Evolutionary conservation across 2,797 vertebrate species (phyloP).

Genomic region (Sebastolobus alascanus): DNA sequence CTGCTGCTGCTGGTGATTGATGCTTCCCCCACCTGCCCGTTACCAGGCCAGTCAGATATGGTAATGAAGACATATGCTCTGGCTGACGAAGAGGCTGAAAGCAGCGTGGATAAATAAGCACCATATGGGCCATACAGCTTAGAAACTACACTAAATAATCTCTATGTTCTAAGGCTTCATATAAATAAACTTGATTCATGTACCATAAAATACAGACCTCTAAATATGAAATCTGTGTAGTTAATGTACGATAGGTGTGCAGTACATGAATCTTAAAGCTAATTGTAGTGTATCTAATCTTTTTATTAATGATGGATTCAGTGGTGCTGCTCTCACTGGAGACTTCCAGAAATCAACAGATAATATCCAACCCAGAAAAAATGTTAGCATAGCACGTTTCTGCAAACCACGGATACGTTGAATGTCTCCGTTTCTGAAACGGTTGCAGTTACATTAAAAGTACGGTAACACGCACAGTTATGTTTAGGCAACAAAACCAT

Average conservation of each 20-base stretch:
- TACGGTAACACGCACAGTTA: fast-evolving
- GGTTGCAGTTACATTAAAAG: too few species aligned
- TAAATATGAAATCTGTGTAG: neutral
- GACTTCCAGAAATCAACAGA: neutral
- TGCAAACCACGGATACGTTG: too few species aligned
- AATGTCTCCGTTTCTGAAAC: too few species aligned
- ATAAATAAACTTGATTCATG: neutral
- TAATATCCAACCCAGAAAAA: neutral
- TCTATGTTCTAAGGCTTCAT: neutral
- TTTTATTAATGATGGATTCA: neutral
- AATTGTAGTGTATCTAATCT: neutral
- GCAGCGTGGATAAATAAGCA: constrained; percentile 1
- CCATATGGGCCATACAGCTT: neutral
- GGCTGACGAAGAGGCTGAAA: constrained; percentile 39
- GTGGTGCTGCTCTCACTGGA: neutral
- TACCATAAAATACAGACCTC: neutral
- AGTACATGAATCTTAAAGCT: neutral
- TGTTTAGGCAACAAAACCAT: too few species aligned
- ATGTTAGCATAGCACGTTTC: too few species aligned
- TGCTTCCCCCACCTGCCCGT: constrained; percentile 56
- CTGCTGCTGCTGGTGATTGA: constrained; percentile 62
- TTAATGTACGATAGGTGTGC: neutral
- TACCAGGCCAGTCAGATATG: constrained; percentile 62
- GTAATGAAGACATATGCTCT: constrained; percentile 67
- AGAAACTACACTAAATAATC: constrained; percentile 7